These are phyloP conservation scores for Cassiopea andromeda DNA, from an alignment of 30 jellyfish, hydroid and myxozoan species.

Conservation along the genomic window DNA sequence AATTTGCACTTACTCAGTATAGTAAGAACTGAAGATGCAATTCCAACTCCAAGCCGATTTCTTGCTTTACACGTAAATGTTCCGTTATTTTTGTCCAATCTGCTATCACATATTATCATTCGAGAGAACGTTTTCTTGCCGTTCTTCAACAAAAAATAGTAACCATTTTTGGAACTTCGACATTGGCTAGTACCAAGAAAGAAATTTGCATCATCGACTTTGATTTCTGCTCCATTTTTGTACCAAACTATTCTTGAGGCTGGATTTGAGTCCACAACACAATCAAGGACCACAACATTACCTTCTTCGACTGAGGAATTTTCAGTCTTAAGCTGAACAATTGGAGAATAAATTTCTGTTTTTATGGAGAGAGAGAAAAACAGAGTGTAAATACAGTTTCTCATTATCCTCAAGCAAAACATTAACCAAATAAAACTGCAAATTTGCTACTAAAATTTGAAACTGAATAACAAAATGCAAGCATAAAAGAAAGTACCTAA, in stretches of 20 bases:
- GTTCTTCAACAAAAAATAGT: slow-evolving; percentile 45
- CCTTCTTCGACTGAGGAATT: slow-evolving; percentile 39
- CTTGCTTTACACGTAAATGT: slow-evolving; percentile 65
- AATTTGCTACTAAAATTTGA: no score
- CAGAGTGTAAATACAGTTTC: no score
- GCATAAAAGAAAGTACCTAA: no score
- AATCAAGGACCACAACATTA: slow-evolving; percentile 50
- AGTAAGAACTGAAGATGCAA: slow-evolving; percentile 34
- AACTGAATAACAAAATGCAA: no score
- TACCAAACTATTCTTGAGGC: slow-evolving; percentile 75
- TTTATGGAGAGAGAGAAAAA: background rate
- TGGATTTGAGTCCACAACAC: slow-evolving; percentile 86
- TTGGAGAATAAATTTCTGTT: slow-evolving; percentile 38
- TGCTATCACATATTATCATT: slow-evolving; percentile 76
- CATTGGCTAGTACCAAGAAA: slow-evolving; percentile 55
- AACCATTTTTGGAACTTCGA: slow-evolving; percentile 68
- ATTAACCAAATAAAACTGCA: no score
- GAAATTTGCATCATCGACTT: slow-evolving; percentile 11
- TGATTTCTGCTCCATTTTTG: slow-evolving; percentile 42
- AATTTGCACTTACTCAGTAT: slow-evolving; percentile 63
- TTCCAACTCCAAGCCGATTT: slow-evolving; percentile 64
- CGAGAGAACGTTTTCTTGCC: slow-evolving; percentile 24
- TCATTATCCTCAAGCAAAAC: no score
- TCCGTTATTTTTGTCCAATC: slow-evolving; percentile 68
- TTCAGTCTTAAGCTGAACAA: slow-evolving; percentile 13